Percentiles rank a stretch among this genome's conserved stretches.
Evolutionary conservation across 2,113 vertebrate genomes (phyloP).

Genomic region (Polyodon spathula): DNA sequence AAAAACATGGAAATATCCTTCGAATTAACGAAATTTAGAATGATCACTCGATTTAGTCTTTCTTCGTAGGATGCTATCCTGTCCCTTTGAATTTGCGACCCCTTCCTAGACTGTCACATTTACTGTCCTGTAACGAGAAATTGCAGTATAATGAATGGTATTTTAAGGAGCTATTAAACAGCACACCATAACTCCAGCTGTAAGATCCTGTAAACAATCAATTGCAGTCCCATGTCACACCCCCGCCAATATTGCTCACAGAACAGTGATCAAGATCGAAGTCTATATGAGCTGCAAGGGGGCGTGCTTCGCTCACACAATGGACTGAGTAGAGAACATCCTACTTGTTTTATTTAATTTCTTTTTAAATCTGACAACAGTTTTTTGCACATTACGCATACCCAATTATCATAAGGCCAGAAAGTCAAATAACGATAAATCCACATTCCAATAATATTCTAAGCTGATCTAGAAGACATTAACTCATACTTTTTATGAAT

Average conservation of each 20-base stretch:
- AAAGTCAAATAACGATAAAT: too few species aligned
- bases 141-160: background rate
- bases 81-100: constrained; percentile 25
- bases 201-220: background rate
- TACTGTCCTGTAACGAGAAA: constrained; percentile 23
- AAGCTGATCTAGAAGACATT: too few species aligned
- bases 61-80: constrained; percentile 26
- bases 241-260: too few species aligned
- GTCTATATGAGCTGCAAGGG: constrained; percentile 23
- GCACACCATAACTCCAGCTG: background rate
- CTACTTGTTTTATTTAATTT: background rate
- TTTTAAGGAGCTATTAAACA: background rate
- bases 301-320: constrained; percentile 26
- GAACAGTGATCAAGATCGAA: background rate
- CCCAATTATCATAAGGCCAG: too few species aligned
- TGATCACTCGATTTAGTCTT: constrained; percentile 38
- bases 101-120: constrained; percentile 26
- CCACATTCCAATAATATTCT: too few species aligned
- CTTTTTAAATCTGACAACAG: background rate
- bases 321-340: too few species aligned
- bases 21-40: constrained; percentile 27
- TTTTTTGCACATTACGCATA: too few species aligned
- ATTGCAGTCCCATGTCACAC: too few species aligned
- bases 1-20: constrained; percentile 23
- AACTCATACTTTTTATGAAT: too few species aligned